These are phyloP conservation scores for Frankliniella intonsa DNA, from an alignment of 2,888 invertebrate species.

Conservation along the genomic window DNA sequence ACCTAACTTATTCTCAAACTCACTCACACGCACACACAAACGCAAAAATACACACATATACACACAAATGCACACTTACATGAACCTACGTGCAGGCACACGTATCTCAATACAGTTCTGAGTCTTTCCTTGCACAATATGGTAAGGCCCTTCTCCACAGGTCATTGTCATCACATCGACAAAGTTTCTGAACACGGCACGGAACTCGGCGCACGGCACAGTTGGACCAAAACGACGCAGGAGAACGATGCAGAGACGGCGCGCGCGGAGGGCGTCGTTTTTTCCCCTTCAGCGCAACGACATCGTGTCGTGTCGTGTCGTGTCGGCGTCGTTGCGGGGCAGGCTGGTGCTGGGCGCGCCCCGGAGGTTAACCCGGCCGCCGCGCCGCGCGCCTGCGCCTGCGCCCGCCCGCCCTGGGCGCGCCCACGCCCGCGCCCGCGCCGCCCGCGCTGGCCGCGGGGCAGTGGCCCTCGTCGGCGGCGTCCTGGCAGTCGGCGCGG, in stretches of 20 bases:
- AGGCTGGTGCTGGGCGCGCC: too few species aligned
- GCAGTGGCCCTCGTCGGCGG: conserved; percentile 74
- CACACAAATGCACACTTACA: too few species aligned
- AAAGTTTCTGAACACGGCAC: neutral
- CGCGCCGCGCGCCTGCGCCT: neutral
- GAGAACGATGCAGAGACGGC: neutral
- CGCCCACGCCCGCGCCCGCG: neutral
- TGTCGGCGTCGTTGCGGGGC: too few species aligned
- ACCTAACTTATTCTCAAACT: neutral
- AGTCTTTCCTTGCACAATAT: neutral
- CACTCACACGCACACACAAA: neutral
- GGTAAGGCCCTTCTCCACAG: neutral
- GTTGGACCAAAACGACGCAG: neutral
- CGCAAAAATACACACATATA: neutral
- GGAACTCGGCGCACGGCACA: too few species aligned
- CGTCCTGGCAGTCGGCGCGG: conserved; percentile 67
- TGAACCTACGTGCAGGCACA: too few species aligned
- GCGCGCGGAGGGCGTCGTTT: neutral
- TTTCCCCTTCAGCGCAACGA: neutral
- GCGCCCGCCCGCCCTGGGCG: neutral
- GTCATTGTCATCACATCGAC: neutral
- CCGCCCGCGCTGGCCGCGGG: neutral
- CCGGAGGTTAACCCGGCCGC: neutral
- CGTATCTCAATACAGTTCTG: too few species aligned
- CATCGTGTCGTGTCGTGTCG: too few species aligned